phyloP scores from a whole-genome alignment of 2,797 vertebrate species.

The Sparus aurata region DNA sequence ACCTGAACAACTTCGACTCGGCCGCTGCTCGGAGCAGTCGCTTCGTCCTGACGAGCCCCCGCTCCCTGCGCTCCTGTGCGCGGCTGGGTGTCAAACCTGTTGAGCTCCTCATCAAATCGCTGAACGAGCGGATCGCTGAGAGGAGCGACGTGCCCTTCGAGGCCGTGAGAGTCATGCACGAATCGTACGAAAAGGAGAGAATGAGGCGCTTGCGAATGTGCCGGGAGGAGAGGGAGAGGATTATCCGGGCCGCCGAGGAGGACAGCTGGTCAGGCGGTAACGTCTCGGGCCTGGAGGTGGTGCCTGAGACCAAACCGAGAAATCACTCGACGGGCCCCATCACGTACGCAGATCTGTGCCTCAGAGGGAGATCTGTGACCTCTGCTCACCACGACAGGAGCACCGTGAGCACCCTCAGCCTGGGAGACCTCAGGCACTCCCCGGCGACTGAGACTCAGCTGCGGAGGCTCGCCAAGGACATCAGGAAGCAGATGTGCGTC shows the following conservation, averaged over 20 bases:
- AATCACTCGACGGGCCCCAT: slow-evolving; percentile 21
- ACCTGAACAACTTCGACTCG: slow-evolving; percentile 74
- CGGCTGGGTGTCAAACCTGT: slow-evolving; percentile 75
- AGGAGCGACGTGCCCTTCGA: slow-evolving; percentile 55
- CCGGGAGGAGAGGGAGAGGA: slow-evolving; percentile 74
- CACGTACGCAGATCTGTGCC: slow-evolving; percentile 66
- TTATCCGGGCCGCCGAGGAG: slow-evolving; percentile 58
- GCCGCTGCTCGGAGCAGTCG: slow-evolving; percentile 59
- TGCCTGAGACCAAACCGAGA: slow-evolving; percentile 23
- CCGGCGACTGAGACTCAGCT: slow-evolving; percentile 72
- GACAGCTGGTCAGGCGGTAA: slow-evolving; percentile 44
- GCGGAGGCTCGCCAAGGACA: slow-evolving; percentile 72
- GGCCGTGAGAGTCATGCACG: slow-evolving; percentile 74
- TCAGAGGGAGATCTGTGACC: slow-evolving; percentile 43
- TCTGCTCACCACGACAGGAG: slow-evolving; percentile 55
- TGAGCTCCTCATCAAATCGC: slow-evolving; percentile 79
- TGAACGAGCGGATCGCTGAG: slow-evolving; percentile 74
- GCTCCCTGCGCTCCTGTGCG: slow-evolving; percentile 72
- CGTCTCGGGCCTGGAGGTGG: slow-evolving; percentile 46
- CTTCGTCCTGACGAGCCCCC: slow-evolving; percentile 73
- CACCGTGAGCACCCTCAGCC: slow-evolving; percentile 71
- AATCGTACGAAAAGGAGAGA: slow-evolving; percentile 81
- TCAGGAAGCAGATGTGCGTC: slow-evolving; percentile 77
- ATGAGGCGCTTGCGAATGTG: slow-evolving; percentile 72
- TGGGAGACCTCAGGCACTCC: slow-evolving; percentile 78